Base-by-base conservation (phyloP, 1,140 invertebrate species). In the Meloidogyne exigua region DNA sequence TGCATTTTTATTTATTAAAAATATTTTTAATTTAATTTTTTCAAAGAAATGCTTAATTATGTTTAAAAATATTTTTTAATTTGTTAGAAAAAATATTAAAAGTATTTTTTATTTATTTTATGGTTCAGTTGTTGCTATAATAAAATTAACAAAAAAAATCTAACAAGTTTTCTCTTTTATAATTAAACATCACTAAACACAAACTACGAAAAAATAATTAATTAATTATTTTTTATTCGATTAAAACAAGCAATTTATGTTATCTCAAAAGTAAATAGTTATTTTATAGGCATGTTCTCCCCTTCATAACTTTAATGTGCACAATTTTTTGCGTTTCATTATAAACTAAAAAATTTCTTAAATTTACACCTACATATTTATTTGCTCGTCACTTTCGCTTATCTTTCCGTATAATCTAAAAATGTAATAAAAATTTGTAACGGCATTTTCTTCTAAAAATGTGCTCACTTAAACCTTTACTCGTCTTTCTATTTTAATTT, bases 351-450 rank as follows among this genome's bases (percentile, higher is more conserved):
- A 9, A 7, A 9, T 39, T 39, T 39, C 10, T 9, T 9, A 39
- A 39, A 39, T 39, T 10, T 7, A 32, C 39, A 4, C 44, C 44
- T 18, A 18, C 13, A 49, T n/a, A n/a, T n/a, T n/a, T n/a, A n/a
- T n/a, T n/a, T n/a, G n/a, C 13, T 44, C 13, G 1, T 49, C 18
- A 57, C 49, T 57, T 57, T 57, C 49, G 18, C 49, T 57, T 57
- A 57, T 57, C 49, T 57, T 57, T 21, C 49, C 49, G 49, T n/a
- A n/a, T 57, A n/a, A 57, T 57, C 49, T 57, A 57, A 57, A n/a
- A 57, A 57, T 57, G 49, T 57, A 57, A 0, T 57, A 57, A 57
- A 57, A 57, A 57, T 57, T 18, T 57, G 49, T 57, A 57, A 57
- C 49, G 49, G 49, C 49, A 57, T 57, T 57, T 57, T 57, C 49